phyloP scores from a whole-genome alignment of 1,140 invertebrate species.

The Zaprionus nigranus region DNA sequence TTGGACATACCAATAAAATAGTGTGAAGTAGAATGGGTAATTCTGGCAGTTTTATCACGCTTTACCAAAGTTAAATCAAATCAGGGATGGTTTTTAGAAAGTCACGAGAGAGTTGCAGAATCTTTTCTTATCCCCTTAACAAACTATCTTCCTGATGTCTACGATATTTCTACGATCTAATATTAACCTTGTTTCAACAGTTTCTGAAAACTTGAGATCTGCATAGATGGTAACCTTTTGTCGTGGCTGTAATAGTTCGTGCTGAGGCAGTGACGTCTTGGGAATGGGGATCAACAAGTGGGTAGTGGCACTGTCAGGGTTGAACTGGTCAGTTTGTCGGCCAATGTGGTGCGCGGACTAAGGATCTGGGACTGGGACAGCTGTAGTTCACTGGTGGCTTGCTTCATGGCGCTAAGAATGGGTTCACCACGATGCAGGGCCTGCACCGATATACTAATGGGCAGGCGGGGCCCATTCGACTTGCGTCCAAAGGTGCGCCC shows the following conservation, averaged over 20 bases:
- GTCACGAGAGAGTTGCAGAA: too few relatives aligned
- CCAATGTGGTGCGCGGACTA: conserved; percentile 51
- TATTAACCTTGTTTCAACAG: not conserved
- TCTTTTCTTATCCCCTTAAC: too few relatives aligned
- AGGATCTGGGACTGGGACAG: conserved; percentile 53
- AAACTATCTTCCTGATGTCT: too few relatives aligned
- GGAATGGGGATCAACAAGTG: conserved; percentile 44
- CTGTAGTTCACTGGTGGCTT: conserved; percentile 66
- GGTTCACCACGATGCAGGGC: conserved; percentile 68
- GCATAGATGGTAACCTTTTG: not conserved
- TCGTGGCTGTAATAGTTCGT: not conserved
- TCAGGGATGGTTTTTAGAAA: too few relatives aligned
- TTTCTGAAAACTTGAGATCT: not conserved
- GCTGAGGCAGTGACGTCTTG: conserved; percentile 24
- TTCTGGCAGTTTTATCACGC: too few relatives aligned
- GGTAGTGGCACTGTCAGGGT: conserved; percentile 52
- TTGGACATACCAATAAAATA: too few relatives aligned
- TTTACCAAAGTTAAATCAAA: too few relatives aligned
- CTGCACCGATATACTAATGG: conserved; percentile 68
- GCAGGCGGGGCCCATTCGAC: conserved; percentile 53
- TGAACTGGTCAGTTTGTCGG: conserved; percentile 46
- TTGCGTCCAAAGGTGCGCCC: conserved; percentile 67
- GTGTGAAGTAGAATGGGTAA: too few relatives aligned
- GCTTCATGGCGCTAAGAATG: conserved; percentile 64
- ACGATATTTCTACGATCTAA: too few relatives aligned